Base-by-base conservation (phyloP, 2,797 vertebrate species). In the Lithobates sylvaticus region DNA sequence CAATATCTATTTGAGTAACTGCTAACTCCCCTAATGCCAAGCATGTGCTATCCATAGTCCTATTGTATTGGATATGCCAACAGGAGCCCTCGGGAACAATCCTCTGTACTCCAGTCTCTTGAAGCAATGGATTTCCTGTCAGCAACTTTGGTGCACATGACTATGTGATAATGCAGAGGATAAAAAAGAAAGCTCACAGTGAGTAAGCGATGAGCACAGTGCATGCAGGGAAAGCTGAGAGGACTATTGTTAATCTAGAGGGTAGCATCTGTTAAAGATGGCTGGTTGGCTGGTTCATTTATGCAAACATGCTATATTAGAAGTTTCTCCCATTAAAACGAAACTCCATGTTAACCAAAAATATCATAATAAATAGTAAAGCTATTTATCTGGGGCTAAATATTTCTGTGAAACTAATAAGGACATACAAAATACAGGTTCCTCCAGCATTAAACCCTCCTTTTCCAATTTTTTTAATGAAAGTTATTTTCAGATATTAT, bases 91-190 rank as follows among this genome's bases (percentile, higher is more conserved):
- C 34, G 42, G 67, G 12, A 13, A 64, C 16, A 70, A 70, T 44
- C n/a, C 26, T 70, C 15, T 2, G 36, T 29, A 13, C 64, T 27
- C 26, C 18, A 64, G 67, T 34, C 47, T 76, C 67, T 78, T 72
- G 34, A 64, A 15, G n/a, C 50, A 72, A 78, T 64, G 78, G 34
- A 39, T 71, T 68, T 84, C 5, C 44, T 15, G 44, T 77, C 65
- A 78, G 64, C 74, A 71, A 34, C 82, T 61, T 36, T 32, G 54
- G 42, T 27, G 47, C 36, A 58, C 44, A 77, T 58, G 44, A 70
- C 44, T 76, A 32, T 68, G 65, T 84, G 74, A 68, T 83, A 76
- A 84, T 77, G n/a, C 47, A 39, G 21, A 76, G 42, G 27, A 58
- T 42, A 29, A 26, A 39, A 16, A 84, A 3, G 15, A 27, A 23